A percentile compares a stretch with the other conserved stretches of the same genome.
Evolutionary conservation across 2,888 invertebrate genomes (phyloP).

Genomic region (Agrochola circellaris): DNA sequence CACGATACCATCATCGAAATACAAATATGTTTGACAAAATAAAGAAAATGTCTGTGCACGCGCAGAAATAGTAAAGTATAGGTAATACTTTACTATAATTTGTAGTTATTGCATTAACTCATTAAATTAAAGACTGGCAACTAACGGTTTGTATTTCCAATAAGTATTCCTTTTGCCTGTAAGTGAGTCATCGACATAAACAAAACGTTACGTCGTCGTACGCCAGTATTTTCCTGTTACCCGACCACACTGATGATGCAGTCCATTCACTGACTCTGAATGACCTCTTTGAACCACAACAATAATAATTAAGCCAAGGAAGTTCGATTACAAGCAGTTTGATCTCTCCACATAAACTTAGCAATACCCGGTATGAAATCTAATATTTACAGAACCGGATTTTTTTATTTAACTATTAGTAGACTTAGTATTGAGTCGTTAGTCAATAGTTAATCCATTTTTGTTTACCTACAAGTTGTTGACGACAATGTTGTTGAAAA

Average conservation of each 20-base stretch:
- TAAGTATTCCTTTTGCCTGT: conserved; percentile 34
- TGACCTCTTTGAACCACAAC: conserved; percentile 31
- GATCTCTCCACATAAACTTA: conserved; percentile 17
- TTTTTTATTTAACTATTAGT: conserved; percentile 23
- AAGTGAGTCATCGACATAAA: conserved; percentile 53
- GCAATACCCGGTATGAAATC: conserved; percentile 16
- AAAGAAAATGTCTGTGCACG: neutral
- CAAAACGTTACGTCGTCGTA: conserved; percentile 17
- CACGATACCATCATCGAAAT: conserved; percentile 13
- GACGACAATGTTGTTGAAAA: conserved; percentile 60
- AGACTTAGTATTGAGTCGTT: conserved; percentile 19
- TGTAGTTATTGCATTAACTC: neutral
- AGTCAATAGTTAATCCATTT: neutral
- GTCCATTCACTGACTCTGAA: conserved; percentile 42
- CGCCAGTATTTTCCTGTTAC: conserved; percentile 56
- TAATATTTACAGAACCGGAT: conserved; percentile 21
- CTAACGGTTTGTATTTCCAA: conserved; percentile 34
- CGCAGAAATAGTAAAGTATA: no score
- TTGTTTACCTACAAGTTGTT: conserved; percentile 38
- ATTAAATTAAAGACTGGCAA: neutral
- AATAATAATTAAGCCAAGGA: conserved; percentile 4
- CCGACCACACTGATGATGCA: conserved; percentile 37
- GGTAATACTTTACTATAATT: no score
- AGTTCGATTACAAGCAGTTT: conserved; percentile 12
- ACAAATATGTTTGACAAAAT: neutral